Conservation (phyloP, 2,797 vertebrate species). For the Gallinago solitaria region DNA sequence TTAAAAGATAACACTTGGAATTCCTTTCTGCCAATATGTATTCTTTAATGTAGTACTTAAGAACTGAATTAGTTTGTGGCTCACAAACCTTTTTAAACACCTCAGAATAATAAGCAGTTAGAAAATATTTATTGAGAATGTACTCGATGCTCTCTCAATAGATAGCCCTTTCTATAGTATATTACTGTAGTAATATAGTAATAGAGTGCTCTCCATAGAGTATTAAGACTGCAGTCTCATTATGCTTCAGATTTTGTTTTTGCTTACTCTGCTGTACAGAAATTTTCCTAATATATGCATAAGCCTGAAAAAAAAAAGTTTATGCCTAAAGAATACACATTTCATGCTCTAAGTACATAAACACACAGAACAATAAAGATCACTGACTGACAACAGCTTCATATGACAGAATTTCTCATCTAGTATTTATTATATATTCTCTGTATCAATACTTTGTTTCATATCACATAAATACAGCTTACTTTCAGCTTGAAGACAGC, state of each 20-base stretch:
- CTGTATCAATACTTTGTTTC: neutral
- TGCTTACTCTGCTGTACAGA: neutral
- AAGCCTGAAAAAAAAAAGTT: neutral
- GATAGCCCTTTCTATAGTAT: neutral
- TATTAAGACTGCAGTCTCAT: neutral
- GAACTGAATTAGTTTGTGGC: neutral
- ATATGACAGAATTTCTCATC: neutral
- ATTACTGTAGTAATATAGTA: neutral
- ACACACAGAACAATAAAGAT: neutral
- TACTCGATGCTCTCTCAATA: neutral
- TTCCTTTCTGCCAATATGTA: neutral
- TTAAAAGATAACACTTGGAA: neutral
- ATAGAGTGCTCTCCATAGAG: neutral
- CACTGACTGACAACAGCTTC: neutral
- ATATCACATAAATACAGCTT: accelerated
- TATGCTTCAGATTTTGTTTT: neutral
- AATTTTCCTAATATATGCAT: neutral
- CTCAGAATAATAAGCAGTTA: neutral
- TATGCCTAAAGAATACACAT: neutral
- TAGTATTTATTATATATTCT: neutral
- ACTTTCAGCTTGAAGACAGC: neutral
- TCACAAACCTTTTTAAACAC: neutral
- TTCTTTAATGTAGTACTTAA: neutral
- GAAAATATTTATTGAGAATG: neutral
- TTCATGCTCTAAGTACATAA: neutral